Base-by-base conservation (phyloP, 1,140 invertebrate species). In the Diprion similis region DNA sequence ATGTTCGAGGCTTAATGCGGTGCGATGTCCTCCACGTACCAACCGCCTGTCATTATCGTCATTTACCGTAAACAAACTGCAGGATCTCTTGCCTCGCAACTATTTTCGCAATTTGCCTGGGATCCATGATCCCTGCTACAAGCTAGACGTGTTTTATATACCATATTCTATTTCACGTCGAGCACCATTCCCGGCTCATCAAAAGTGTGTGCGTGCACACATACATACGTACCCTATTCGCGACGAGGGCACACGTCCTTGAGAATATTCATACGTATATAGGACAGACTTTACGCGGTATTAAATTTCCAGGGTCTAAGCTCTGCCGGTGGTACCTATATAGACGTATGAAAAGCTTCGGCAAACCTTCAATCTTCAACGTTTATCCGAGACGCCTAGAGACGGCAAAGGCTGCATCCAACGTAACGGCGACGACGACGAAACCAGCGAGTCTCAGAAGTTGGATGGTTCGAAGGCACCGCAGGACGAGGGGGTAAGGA, bases 361-460 rank as follows among this genome's bases (percentile, higher is more conserved):
- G 51, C 51, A 59, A 17, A 59, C 51, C 51, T 59, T 8, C 51
- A 59, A 59, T 59, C 51, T 59, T 59, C 51, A 59, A 17, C 51
- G 51, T 59, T 59, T 59, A 59, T 59, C n/a, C 51, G 51, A 59
- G 51, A 59, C 51, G 51, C 51, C 51, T 59, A 59, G 51, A 59
- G 51, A 59, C n/a, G 51, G 51, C n/a, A 11, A 59, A 59, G 51
- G 51, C 51, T 17, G 24, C 24, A 37, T 1, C 24, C 24, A 37
- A 37, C 24, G 24, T 37, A 37, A 37, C 24, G 24, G 24, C 24
- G 24, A 37, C 24, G 24, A 59, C 11, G 51, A 59, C 51, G 51
- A 15, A 59, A 59, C 51, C n/a, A 59, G 51, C 51, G 51, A 59
- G 51, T 59, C 51, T 59, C 51, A 59, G 51, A 59, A 59, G 51